Percentiles rank a stretch among this genome's conserved stretches.
Evolutionary conservation across 2,797 vertebrate genomes (phyloP).

Genomic region (Hyperoplus immaculatus): DNA sequence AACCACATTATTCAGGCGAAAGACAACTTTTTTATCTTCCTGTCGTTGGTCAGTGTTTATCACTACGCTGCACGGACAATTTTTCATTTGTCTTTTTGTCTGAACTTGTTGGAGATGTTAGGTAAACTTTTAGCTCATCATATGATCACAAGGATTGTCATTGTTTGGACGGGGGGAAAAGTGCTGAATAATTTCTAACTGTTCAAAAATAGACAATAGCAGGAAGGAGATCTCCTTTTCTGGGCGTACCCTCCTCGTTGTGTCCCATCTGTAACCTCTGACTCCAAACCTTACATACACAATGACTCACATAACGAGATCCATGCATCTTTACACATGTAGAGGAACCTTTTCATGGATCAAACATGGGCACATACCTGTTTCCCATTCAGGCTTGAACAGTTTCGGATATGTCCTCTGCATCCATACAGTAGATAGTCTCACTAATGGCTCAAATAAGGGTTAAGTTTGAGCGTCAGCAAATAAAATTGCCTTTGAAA

Average conservation of each 20-base stretch:
- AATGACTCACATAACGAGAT: slow-evolving; percentile 53
- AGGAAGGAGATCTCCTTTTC: slow-evolving; percentile 52
- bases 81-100: slow-evolving; percentile 37
- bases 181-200: slow-evolving; percentile 24
- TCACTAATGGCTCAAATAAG: slow-evolving; percentile 31
- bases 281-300: slow-evolving; percentile 44
- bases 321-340: slow-evolving; percentile 26
- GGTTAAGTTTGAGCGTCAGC: slow-evolving; percentile 9
- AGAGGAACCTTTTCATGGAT: slow-evolving; percentile 29
- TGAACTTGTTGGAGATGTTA: slow-evolving; percentile 14
- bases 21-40: slow-evolving; percentile 47
- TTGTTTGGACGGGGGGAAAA: slow-evolving; percentile 22
- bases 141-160: slow-evolving; percentile 23
- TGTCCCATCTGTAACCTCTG: slow-evolving; percentile 68
- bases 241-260: slow-evolving; percentile 43
- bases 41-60: slow-evolving; percentile 63
- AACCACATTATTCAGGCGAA: slow-evolving; percentile 26
- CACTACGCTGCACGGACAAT: slow-evolving; percentile 24
- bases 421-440: slow-evolving; percentile 16
- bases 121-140: slow-evolving; percentile 26
- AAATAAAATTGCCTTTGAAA: neutral
- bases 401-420: slow-evolving; percentile 14
- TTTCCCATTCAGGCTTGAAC: slow-evolving; percentile 40
- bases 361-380: slow-evolving; percentile 24
- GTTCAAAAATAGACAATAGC: slow-evolving; percentile 57